Percentiles rank a stretch among this genome's conserved stretches.
phyloP scores from a whole-genome alignment of 2,797 vertebrate species.

The Cossypha polioptera region DNA sequence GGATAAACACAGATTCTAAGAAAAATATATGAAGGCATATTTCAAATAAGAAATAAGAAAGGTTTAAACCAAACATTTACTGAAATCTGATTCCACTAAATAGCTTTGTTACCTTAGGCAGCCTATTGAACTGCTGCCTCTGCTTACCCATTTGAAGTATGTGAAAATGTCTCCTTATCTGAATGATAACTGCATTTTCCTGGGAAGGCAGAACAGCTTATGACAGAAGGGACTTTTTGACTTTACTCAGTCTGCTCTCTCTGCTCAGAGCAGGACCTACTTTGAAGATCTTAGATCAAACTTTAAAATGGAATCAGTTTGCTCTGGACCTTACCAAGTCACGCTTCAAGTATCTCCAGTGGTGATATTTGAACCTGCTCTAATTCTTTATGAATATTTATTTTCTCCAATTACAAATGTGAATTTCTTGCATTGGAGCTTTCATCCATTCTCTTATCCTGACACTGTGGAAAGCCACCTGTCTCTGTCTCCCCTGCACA shows the following conservation, averaged over 20 bases:
- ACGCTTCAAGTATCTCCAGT: neutral
- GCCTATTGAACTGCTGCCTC: neutral
- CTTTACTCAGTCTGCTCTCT: neutral
- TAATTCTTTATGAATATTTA: neutral
- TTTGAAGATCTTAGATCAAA: neutral
- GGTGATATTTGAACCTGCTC: neutral
- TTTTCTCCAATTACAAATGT: neutral
- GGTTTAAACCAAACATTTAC: neutral
- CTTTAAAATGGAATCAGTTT: neutral
- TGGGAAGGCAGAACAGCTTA: neutral
- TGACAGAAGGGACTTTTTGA: neutral
- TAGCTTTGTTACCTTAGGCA: neutral
- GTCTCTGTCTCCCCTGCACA: neutral
- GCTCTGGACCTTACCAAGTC: neutral
- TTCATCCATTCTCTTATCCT: rapidly evolving
- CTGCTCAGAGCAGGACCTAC: neutral
- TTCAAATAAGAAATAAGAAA: neutral
- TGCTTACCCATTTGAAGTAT: neutral
- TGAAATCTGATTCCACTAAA: neutral
- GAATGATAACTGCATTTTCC: neutral
- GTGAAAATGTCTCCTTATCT: neutral
- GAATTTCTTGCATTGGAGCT: neutral
- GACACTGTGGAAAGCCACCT: neutral
- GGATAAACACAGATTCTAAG: neutral
- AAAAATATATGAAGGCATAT: neutral